These are phyloP conservation scores for Tolypeutes matacus DNA, from an alignment of 2,797 vertebrate genomes.

Conservation along the genomic window DNA sequence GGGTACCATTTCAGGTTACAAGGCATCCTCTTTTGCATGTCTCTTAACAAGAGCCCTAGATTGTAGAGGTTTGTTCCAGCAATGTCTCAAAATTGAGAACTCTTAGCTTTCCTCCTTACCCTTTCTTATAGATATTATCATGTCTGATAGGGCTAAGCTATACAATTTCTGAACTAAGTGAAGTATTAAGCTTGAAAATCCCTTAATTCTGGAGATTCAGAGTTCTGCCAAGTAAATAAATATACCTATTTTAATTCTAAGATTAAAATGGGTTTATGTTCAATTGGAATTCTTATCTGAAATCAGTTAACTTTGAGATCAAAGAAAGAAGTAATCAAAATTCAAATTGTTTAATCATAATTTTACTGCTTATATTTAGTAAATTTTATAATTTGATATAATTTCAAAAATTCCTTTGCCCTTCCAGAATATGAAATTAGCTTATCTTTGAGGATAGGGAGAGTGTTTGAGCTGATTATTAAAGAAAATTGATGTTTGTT, in stretches of 20 bases:
- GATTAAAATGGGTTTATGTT: conserved; percentile 47
- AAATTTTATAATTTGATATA: conserved; percentile 21
- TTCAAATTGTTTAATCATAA: not conserved
- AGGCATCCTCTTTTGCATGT: conserved; percentile 13
- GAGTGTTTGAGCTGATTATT: too few species aligned
- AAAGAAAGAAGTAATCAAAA: not conserved
- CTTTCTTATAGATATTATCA: not conserved
- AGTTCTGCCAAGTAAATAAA: conserved; percentile 21
- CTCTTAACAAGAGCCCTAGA: not conserved
- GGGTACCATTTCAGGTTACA: not conserved
- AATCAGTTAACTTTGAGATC: conserved; percentile 46
- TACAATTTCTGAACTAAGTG: conserved; percentile 1
- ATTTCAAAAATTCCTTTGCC: conserved; percentile 23
- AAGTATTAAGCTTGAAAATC: not conserved
- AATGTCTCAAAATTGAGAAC: not conserved
- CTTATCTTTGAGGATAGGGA: not conserved
- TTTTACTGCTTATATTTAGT: not conserved
- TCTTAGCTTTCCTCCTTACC: not conserved
- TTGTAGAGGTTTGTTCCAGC: not conserved
- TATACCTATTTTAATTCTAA: not conserved
- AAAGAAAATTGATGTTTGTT: too few species aligned
- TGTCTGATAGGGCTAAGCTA: not conserved
- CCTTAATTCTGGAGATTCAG: conserved; percentile 28
- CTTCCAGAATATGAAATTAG: conserved; percentile 29
- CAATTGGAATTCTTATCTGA: not conserved